These are phyloP conservation scores for Aporrectodea caliginosa DNA, from an alignment of 1,140 invertebrate genomes.

Conservation along the genomic window DNA sequence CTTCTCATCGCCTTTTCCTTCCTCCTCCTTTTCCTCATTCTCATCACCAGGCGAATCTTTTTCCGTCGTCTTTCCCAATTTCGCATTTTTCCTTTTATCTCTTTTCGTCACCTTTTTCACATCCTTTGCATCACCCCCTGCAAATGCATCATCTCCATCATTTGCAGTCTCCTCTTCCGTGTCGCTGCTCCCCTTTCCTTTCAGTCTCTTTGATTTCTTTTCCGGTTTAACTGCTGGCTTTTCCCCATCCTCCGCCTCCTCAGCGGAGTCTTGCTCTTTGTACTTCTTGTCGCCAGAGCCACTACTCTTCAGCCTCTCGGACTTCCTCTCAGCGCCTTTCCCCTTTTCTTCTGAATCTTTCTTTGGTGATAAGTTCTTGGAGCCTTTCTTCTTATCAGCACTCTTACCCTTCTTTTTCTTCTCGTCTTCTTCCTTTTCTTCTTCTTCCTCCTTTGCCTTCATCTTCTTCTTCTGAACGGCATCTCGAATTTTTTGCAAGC, in stretches of 20 bases:
- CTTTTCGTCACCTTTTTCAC: slow-evolving; percentile 35
- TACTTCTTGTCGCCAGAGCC: too few species aligned
- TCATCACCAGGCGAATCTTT: slow-evolving; percentile 6
- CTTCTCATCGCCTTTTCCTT: slow-evolving; percentile 18
- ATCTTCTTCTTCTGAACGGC: slow-evolving; percentile 12
- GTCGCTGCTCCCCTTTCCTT: slow-evolving; percentile 4
- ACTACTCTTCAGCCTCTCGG: too few species aligned
- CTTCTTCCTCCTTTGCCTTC: slow-evolving; percentile 15
- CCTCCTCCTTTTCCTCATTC: slow-evolving; percentile 30
- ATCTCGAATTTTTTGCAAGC: slow-evolving; percentile 16
- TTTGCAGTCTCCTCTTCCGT: slow-evolving; percentile 21
- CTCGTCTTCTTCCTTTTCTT: slow-evolving; percentile 30
- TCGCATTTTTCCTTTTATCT: slow-evolving; percentile 27
- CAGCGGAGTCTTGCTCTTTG: too few species aligned
- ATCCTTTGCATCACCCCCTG: slow-evolving; percentile 26
- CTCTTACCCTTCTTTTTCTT: slow-evolving; percentile 11
- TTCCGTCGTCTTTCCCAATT: neutral
- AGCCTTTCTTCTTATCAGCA: neutral
- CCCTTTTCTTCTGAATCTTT: too few species aligned
- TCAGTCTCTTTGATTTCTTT: too few species aligned
- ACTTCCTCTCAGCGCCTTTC: too few species aligned
- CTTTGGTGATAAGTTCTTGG: too few species aligned
- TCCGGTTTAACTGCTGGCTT: too few species aligned
- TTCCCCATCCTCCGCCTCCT: too few species aligned
- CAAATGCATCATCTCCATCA: slow-evolving; percentile 11